These are phyloP conservation scores for Napeogenes inachia DNA, from an alignment of 2,888 invertebrate species.

Conservation along the genomic window DNA sequence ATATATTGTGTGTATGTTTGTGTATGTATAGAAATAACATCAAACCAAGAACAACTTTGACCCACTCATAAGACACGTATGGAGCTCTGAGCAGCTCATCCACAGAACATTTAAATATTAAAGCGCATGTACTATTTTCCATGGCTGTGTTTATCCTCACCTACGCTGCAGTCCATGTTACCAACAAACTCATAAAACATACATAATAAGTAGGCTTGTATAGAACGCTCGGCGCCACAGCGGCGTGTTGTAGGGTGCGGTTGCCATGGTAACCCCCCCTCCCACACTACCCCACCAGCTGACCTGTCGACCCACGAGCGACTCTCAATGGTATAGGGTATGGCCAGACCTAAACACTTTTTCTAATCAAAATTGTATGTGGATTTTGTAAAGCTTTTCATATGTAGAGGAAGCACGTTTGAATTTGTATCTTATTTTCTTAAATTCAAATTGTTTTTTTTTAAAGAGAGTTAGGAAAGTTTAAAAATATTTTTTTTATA, in stretches of 20 bases:
- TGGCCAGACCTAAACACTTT: slow-evolving; percentile 30
- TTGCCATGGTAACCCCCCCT: slow-evolving; percentile 54
- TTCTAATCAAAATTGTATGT: slow-evolving; percentile 25
- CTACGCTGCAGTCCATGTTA: slow-evolving; percentile 52
- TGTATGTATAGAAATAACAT: too few relatives aligned
- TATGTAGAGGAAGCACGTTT: slow-evolving; percentile 12
- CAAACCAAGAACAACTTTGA: too few relatives aligned
- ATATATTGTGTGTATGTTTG: too few relatives aligned
- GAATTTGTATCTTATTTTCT: slow-evolving; percentile 11
- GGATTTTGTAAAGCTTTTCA: slow-evolving; percentile 16
- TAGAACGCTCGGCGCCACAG: slow-evolving; percentile 62
- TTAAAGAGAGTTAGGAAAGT: not conserved
- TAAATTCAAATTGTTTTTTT: not conserved
- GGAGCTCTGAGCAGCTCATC: too few relatives aligned
- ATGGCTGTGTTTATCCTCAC: slow-evolving; percentile 26
- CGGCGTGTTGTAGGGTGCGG: slow-evolving; percentile 74
- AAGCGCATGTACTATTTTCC: slow-evolving; percentile 52
- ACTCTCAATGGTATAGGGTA: slow-evolving; percentile 52
- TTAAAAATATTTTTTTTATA: not conserved
- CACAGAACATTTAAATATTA: slow-evolving; percentile 52
- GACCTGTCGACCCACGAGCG: slow-evolving; percentile 71
- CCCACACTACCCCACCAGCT: slow-evolving; percentile 54
- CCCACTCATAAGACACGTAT: too few relatives aligned
- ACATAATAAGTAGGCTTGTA: slow-evolving; percentile 50
- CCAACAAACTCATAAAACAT: slow-evolving; percentile 64